phyloP scores from a whole-genome alignment of 2,113 vertebrate species.

The Sinocyclocheilus rhinocerous region DNA sequence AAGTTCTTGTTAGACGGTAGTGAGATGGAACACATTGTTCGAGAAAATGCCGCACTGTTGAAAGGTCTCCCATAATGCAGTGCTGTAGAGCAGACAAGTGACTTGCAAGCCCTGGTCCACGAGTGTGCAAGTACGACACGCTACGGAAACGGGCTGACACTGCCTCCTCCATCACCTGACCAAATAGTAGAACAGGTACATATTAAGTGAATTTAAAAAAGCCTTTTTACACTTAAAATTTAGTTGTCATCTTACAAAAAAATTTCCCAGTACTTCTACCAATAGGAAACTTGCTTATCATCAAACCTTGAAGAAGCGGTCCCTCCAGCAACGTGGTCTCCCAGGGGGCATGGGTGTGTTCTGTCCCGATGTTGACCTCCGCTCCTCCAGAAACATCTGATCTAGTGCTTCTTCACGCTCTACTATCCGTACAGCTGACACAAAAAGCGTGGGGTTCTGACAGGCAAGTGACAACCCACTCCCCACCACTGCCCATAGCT shows the following conservation, averaged over 20 bases:
- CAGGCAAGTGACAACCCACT: conserved; percentile 78
- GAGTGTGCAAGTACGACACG: conserved; percentile 74
- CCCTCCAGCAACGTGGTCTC: conserved; percentile 86
- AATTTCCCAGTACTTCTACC: neutral
- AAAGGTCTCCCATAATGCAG: conserved; percentile 81
- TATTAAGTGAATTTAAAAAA: neutral
- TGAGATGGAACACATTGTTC: conserved; percentile 89
- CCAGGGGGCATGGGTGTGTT: conserved; percentile 76
- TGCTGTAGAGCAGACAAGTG: conserved; percentile 86
- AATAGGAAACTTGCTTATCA: neutral
- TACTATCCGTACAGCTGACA: conserved; percentile 89
- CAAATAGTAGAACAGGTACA: neutral
- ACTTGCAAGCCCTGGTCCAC: conserved; percentile 79
- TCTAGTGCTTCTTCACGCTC: conserved; percentile 89
- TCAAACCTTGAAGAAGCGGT: conserved; percentile 80
- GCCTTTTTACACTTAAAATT: neutral
- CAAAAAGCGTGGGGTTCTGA: conserved; percentile 87
- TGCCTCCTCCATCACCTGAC: conserved; percentile 77
- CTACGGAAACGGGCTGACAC: conserved; percentile 73
- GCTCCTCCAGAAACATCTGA: conserved; percentile 70
- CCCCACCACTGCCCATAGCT: conserved; percentile 84
- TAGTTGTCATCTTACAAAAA: neutral
- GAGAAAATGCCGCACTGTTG: conserved; percentile 84
- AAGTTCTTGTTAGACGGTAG: conserved; percentile 82
- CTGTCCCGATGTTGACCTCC: conserved; percentile 51